These are phyloP conservation scores for Hofmannophila pseudospretella DNA, from an alignment of 2,888 invertebrate genomes.

Conservation along the genomic window DNA sequence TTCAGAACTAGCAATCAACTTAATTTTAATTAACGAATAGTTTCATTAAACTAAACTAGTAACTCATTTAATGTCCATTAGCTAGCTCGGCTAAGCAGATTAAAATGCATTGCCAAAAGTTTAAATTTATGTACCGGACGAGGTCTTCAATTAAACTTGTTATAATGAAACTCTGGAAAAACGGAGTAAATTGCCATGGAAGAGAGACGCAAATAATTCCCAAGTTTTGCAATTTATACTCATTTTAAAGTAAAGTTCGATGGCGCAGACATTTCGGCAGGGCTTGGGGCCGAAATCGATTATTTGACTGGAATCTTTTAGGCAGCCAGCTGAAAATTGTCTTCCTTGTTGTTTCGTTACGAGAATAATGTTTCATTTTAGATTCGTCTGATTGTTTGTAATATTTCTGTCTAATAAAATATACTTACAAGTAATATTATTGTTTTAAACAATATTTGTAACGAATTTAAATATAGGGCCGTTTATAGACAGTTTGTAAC, in stretches of 20 bases:
- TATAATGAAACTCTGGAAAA: constrained; percentile 68
- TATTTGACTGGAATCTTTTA: constrained; percentile 37
- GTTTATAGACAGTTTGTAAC: too few relatives aligned
- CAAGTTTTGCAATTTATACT: constrained; percentile 69
- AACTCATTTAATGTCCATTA: constrained; percentile 61
- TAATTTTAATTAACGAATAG: constrained; percentile 35
- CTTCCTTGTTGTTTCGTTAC: constrained; percentile 17
- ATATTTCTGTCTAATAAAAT: constrained; percentile 3
- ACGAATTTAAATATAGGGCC: too few relatives aligned
- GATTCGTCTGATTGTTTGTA: constrained; percentile 11
- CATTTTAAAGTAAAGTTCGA: constrained; percentile 60
- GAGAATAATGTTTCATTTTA: constrained; percentile 14
- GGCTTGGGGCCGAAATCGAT: constrained; percentile 35
- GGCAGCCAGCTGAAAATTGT: constrained; percentile 22
- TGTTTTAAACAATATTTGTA: too few relatives aligned
- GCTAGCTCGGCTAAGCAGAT: constrained; percentile 45
- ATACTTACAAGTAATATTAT: too few relatives aligned
- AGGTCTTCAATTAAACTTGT: constrained; percentile 74
- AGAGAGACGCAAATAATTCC: constrained; percentile 61
- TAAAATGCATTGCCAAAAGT: constrained; percentile 71
- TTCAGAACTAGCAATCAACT: background rate
- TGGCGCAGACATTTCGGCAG: constrained; percentile 44
- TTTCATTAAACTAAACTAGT: constrained; percentile 43
- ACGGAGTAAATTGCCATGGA: constrained; percentile 59
- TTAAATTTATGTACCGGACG: constrained; percentile 70